Base-by-base conservation (phyloP, 2,113 vertebrate species). In the Hippolais icterina region DNA sequence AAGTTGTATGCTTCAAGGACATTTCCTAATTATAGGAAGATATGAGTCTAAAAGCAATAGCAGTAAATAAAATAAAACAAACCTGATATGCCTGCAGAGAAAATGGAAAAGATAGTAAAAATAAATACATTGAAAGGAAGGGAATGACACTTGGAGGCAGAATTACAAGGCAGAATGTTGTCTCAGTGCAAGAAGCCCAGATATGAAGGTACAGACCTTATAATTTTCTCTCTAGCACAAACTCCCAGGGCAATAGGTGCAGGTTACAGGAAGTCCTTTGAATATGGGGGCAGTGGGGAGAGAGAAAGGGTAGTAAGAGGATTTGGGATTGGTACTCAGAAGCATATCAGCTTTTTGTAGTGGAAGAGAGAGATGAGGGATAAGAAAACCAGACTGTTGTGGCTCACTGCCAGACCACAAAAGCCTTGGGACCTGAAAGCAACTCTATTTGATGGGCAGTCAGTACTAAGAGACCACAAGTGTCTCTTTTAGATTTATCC, bases 341-440 rank as follows among this genome's bases (percentile, higher is more conserved):
- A 80, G 6, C 2, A 83, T 25, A 47, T 64, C 9, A 89, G 54
- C 24, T n/a, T 90, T 68, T 59, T 66, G 4, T 22, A 23, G 12
- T 17, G 17, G 23, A 86, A 69, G 9, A 46, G 10, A 39, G 8
- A 25, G 4, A 12, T 65, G 27, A 52, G 31, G 46, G 87, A 61
- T 66, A 63, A 70, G 47, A 74, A 89, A 80, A 37, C 15, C 69
- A 63, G 54, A 16, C 18, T 42, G 4, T 5, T 60, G 35, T 54
- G 77, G 83, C 77, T 70, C 33, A 47, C 13, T 91, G 89, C 59
- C 80, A 95, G 47, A 87, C 77, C 80, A 77, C 64, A 81, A 80
- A 77, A 81, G 33, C 50, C 33, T 52, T 89, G 64, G 50, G 50
- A 74, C 29, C 17, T 77, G 69, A 81, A 76, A 88, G 21, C 23